Percentiles rank a stretch among this genome's conserved stretches.
Evolutionary conservation across 2,113 vertebrate species (phyloP).

Genomic region (Notechis scutatus): DNA sequence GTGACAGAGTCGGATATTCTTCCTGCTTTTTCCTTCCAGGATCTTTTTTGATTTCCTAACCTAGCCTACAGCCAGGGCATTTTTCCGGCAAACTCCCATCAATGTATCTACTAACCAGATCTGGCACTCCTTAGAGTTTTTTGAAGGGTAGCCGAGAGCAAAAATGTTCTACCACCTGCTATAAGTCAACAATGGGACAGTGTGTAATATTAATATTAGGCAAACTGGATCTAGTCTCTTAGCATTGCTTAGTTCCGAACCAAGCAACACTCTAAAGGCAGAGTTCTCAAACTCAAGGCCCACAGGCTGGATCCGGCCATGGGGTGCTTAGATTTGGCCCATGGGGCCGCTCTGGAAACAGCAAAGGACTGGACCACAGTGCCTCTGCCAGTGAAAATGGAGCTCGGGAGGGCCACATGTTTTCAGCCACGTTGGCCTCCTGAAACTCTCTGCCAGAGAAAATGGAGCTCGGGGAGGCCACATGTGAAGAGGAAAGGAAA

Average conservation of each 20-base stretch:
- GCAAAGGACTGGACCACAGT: no score
- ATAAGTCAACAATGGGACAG: not conserved
- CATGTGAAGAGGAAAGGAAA: no score
- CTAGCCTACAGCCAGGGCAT: not conserved
- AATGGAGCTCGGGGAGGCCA: no score
- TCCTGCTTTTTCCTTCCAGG: not conserved
- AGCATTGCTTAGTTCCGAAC: not conserved
- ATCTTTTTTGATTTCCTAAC: not conserved
- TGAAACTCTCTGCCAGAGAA: no score
- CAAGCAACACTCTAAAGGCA: not conserved
- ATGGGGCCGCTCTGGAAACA: no score
- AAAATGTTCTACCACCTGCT: not conserved
- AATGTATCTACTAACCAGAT: not conserved
- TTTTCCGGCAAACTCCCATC: not conserved
- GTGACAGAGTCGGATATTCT: not conserved
- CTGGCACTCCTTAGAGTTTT: not conserved
- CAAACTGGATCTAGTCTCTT: not conserved
- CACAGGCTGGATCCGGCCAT: no score
- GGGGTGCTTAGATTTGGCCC: no score
- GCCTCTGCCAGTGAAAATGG: no score
- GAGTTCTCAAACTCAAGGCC: no score
- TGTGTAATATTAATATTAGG: not conserved
- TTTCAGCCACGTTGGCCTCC: no score
- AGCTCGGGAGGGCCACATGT: no score
- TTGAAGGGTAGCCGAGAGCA: not conserved